Evolutionary conservation across 2,797 vertebrate species (phyloP).

Genomic region (Eulemur albifrons): DNA sequence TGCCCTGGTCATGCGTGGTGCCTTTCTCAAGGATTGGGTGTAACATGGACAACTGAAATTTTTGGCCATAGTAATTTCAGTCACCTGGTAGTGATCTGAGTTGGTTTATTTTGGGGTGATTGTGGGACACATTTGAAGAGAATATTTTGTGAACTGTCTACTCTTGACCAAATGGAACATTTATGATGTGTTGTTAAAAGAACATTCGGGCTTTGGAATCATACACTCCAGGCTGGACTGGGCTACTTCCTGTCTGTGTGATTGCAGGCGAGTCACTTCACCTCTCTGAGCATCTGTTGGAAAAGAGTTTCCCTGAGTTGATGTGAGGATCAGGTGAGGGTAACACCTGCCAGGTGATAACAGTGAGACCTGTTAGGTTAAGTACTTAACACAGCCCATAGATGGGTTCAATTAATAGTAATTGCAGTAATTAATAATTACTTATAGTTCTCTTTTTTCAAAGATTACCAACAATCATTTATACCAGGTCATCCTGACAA

Average conservation of each 20-base stretch:
- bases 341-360: not conserved
- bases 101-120: not conserved
- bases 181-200: not conserved
- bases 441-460: not conserved
- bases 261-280: not conserved
- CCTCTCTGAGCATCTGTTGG: not conserved
- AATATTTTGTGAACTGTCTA: not conserved
- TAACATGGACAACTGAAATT: rapidly evolving
- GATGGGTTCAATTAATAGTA: not conserved
- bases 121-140: not conserved
- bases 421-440: not conserved
- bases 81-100: not conserved
- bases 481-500: not conserved
- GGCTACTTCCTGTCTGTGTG: not conserved
- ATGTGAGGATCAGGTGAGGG: not conserved
- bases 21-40: not conserved
- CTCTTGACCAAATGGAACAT: not conserved
- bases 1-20: not conserved
- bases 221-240: not conserved
- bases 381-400: not conserved
- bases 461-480: not conserved
- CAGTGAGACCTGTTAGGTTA: not conserved
- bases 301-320: not conserved
- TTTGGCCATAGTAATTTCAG: not conserved
- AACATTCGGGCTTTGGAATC: not conserved